These are phyloP conservation scores for Eueremaeus valkanovi DNA, from an alignment of 2,888 invertebrate genomes.

Conservation along the genomic window DNA sequence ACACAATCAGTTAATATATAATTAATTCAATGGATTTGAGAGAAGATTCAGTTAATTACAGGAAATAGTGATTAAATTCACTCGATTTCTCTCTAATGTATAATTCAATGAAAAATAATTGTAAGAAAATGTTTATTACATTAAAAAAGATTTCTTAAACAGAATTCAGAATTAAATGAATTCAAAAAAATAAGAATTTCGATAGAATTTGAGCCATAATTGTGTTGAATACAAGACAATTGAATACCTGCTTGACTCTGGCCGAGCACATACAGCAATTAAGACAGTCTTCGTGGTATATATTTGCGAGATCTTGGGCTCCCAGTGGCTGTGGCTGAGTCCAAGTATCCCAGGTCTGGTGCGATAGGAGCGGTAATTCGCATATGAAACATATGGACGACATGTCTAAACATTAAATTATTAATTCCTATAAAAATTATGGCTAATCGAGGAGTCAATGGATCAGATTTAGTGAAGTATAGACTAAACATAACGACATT, in stretches of 20 bases:
- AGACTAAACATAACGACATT: slow-evolving; percentile 33
- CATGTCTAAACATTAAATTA: slow-evolving; percentile 42
- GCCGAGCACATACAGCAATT: slow-evolving; percentile 92
- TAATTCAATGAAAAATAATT: too few relatives aligned
- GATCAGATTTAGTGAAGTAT: not conserved
- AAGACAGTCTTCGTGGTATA: slow-evolving; percentile 93
- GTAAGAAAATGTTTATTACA: too few relatives aligned
- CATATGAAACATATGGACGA: slow-evolving; percentile 74
- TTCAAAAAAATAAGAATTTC: too few relatives aligned
- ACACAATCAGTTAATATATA: not conserved
- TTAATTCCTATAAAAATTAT: slow-evolving; percentile 23
- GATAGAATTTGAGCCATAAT: too few relatives aligned
- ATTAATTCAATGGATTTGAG: too few relatives aligned
- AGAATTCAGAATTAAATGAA: too few relatives aligned
- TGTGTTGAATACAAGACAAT: too few relatives aligned
- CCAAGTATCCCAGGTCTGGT: slow-evolving; percentile 60
- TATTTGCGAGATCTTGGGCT: slow-evolving; percentile 26
- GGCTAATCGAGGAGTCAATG: slow-evolving; percentile 19
- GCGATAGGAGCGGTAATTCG: slow-evolving; percentile 88
- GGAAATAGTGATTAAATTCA: too few relatives aligned
- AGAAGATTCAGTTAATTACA: too few relatives aligned
- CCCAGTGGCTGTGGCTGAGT: slow-evolving; percentile 43
- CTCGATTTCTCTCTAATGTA: too few relatives aligned
- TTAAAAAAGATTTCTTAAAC: too few relatives aligned
- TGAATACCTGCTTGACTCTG: slow-evolving; percentile 62